Conservation (phyloP, 92 coral and sea anemone species). For the Porites lobata region DNA sequence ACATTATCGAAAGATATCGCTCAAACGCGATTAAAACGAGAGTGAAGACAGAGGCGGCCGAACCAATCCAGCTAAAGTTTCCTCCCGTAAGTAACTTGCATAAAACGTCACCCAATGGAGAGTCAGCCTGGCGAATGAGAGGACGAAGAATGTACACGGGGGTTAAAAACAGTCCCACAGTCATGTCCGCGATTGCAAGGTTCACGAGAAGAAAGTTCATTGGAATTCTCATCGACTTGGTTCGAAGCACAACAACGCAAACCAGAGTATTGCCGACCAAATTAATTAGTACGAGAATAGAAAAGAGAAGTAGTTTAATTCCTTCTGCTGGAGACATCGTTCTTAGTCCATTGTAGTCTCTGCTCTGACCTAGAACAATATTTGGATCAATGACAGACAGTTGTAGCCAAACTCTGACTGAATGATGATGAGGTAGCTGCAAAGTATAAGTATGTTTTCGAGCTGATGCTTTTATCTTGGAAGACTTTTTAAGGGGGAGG, state of each 20-base stretch:
- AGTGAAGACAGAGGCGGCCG: slow-evolving; percentile 42
- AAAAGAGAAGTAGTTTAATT: slow-evolving; percentile 13
- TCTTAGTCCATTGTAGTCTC: too few relatives aligned
- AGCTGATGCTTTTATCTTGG: too few relatives aligned
- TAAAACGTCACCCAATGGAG: slow-evolving; percentile 22
- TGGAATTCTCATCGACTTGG: slow-evolving; percentile 28
- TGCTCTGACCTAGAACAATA: too few relatives aligned
- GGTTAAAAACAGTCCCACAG: slow-evolving; percentile 42
- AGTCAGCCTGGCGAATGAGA: slow-evolving; percentile 4
- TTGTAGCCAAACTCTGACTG: too few relatives aligned
- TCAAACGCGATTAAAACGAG: slow-evolving; percentile 49
- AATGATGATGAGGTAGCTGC: too few relatives aligned
- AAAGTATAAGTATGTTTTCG: too few relatives aligned
- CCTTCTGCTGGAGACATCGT: slow-evolving; percentile 12
- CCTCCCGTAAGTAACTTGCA: slow-evolving; percentile 50
- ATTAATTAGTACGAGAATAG: slow-evolving; percentile 17
- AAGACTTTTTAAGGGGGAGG: too few relatives aligned
- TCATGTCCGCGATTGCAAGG: slow-evolving; percentile 48
- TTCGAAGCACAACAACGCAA: slow-evolving; percentile 28
- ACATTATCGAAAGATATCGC: slow-evolving; percentile 30
- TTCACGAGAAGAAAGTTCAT: slow-evolving; percentile 53
- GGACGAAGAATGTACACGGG: slow-evolving; percentile 41
- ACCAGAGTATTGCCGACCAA: slow-evolving; percentile 43
- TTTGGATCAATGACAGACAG: too few relatives aligned
- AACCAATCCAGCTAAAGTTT: slow-evolving; percentile 41